Evolutionary conservation across 2,888 invertebrate genomes (phyloP).

Genomic region (Lepidochrysops patricia): DNA sequence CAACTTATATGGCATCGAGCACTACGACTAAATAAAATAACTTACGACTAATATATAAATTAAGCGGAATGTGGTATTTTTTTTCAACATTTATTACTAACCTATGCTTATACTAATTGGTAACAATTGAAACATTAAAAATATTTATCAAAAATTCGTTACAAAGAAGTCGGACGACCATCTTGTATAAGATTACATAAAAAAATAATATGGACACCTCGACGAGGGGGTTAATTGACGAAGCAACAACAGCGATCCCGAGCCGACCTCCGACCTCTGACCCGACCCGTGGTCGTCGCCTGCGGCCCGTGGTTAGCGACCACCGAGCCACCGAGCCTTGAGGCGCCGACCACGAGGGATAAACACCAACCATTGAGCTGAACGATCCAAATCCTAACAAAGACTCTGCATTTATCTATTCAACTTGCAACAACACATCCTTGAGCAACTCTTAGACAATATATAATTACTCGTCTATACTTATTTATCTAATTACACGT

Average conservation of each 20-base stretch:
- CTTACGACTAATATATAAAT: conserved; percentile 38
- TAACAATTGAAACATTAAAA: conserved; percentile 63
- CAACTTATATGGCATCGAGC: conserved; percentile 61
- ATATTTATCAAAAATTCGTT: conserved; percentile 53
- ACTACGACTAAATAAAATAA: conserved; percentile 34
- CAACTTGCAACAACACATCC: conserved; percentile 36
- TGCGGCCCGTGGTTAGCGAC: not conserved
- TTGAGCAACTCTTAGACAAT: conserved; percentile 21
- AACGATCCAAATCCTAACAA: conserved; percentile 11
- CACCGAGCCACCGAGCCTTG: not conserved
- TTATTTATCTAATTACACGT: not conserved
- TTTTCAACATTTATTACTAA: conserved; percentile 38
- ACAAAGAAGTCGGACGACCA: conserved; percentile 33
- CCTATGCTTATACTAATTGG: conserved; percentile 42
- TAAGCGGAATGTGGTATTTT: conserved; percentile 50
- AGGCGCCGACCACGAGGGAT: conserved; percentile 28
- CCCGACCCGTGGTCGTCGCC: not conserved
- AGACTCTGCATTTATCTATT: conserved; percentile 36
- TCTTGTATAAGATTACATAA: conserved; percentile 35
- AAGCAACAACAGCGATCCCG: conserved; percentile 46
- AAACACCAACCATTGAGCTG: conserved; percentile 46
- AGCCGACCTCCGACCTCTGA: conserved; percentile 35
- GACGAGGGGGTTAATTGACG: conserved; percentile 60
- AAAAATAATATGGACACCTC: conserved; percentile 64
- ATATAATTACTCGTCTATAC: not conserved